Evolutionary conservation across 92 coral and sea anemone species (phyloP).

Genomic region (Galaxea fascicularis): DNA sequence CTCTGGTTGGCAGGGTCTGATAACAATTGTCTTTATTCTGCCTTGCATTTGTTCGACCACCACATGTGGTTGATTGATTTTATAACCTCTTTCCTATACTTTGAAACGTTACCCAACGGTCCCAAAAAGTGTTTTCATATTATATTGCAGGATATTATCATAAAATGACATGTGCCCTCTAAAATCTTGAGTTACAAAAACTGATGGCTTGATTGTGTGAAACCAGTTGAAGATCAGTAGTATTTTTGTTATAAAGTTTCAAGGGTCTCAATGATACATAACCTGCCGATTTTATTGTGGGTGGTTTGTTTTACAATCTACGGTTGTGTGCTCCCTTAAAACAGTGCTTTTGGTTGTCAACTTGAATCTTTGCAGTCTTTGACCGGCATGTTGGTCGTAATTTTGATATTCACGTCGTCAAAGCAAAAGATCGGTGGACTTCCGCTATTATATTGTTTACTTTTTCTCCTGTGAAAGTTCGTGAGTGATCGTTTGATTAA

Average conservation of each 20-base stretch:
- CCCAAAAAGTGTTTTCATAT: not conserved
- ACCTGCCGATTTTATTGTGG: too few species aligned
- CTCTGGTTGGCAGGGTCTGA: not conserved
- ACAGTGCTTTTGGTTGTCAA: too few species aligned
- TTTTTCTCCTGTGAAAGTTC: constrained; percentile 17
- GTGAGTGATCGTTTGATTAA: not conserved
- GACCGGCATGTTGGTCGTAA: not conserved
- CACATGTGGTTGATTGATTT: not conserved
- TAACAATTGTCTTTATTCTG: not conserved
- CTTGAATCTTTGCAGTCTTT: too few species aligned
- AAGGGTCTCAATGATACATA: too few species aligned
- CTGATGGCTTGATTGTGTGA: too few species aligned
- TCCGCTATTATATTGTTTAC: not conserved
- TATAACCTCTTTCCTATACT: not conserved
- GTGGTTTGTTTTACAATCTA: too few species aligned
- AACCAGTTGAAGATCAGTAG: too few species aligned
- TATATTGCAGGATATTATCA: not conserved
- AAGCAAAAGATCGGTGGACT: not conserved
- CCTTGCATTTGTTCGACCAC: not conserved
- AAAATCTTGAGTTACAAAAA: not conserved
- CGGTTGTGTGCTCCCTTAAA: too few species aligned
- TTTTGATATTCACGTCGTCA: not conserved
- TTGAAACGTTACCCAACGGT: not conserved
- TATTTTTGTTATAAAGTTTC: too few species aligned
- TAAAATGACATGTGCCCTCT: not conserved